These are phyloP conservation scores for Pterostichus niger DNA, from an alignment of 2,888 invertebrate species.

Conservation along the genomic window DNA sequence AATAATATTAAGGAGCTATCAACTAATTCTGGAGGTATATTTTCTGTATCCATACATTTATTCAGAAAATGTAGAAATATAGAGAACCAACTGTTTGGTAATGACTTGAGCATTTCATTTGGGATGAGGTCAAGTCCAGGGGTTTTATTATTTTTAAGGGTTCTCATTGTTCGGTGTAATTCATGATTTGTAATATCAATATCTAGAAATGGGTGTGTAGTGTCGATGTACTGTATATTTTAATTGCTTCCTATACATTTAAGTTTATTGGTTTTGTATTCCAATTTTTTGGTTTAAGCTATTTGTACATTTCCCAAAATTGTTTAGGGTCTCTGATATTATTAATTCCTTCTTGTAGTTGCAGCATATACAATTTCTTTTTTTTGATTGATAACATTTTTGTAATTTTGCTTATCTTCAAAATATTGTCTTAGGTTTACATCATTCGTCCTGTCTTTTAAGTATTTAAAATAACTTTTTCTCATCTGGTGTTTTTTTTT, in stretches of 20 bases:
- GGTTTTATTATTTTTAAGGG: slow-evolving; percentile 26
- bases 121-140: slow-evolving; percentile 13
- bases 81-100: neutral
- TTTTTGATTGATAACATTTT: neutral
- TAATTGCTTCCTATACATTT: neutral
- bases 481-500: slow-evolving; percentile 2
- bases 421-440: neutral
- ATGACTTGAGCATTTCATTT: slow-evolving; percentile 17
- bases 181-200: neutral
- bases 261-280: neutral
- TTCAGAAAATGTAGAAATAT: neutral
- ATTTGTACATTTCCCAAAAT: slow-evolving; percentile 5
- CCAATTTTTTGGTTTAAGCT: neutral
- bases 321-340: slow-evolving; percentile 3
- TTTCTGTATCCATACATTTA: neutral
- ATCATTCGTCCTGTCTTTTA: neutral
- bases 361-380: neutral
- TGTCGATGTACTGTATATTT: neutral
- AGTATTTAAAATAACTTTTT: slow-evolving; percentile 16
- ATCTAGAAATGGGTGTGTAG: slow-evolving; percentile 8
- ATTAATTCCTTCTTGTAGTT: slow-evolving; percentile 14
- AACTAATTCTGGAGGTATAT: neutral
- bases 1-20: neutral
- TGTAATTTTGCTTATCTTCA: slow-evolving; percentile 10
- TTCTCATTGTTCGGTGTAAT: neutral